Base-by-base conservation (phyloP, 2,113 vertebrate species). In the Chrysochloris asiatica region DNA sequence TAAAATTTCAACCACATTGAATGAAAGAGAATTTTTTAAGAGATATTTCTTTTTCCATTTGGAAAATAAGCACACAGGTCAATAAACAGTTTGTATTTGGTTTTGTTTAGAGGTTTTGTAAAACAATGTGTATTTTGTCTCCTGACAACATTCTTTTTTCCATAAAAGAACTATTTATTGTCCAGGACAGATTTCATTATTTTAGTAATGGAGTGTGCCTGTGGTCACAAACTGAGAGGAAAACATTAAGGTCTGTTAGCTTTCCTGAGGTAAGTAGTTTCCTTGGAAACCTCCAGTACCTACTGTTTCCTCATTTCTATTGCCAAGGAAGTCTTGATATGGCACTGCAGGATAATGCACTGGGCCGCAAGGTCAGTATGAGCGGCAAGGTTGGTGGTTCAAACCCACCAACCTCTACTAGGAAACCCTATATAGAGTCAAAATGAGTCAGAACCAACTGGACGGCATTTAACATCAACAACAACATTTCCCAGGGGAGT, bases 261-360 rank as follows among this genome's bases (percentile, higher is more conserved):
- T 16, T 8, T 36, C 28, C 22, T 45, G n/a, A 38, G 19, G 72
- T 26, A 89, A 87, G 43, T 0, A 3, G 73, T 43, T 84, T n/a
- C 83, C 24, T 75, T 93, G 52, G 54, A 91, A 92, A 78, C 48
- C 28, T 10, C 43, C 36, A 52, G 8, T 22, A 43, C 2, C 3
- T 36, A 6, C 48, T 12, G 3, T 78, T 21, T 47, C 26, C 24
- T 54, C 19, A 0, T 76, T 47, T 56, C 56, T 30, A 6, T 28
- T 38, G 13, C 76, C 11, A 22, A 3, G 98, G 98, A 96, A 98
- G 98, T 95, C n/a, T n/a, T n/a, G n/a, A n/a, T n/a, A n/a, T n/a
- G n/a, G n/a, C n/a, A n/a, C n/a, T n/a, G n/a, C n/a, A n/a, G n/a
- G n/a, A n/a, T n/a, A n/a, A n/a, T n/a, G n/a, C n/a, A n/a, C n/a